A percentile compares a stretch with the other conserved stretches of the same genome.
Conservation (phyloP, 2,113 vertebrate species). For the Picathartes gymnocephalus region DNA sequence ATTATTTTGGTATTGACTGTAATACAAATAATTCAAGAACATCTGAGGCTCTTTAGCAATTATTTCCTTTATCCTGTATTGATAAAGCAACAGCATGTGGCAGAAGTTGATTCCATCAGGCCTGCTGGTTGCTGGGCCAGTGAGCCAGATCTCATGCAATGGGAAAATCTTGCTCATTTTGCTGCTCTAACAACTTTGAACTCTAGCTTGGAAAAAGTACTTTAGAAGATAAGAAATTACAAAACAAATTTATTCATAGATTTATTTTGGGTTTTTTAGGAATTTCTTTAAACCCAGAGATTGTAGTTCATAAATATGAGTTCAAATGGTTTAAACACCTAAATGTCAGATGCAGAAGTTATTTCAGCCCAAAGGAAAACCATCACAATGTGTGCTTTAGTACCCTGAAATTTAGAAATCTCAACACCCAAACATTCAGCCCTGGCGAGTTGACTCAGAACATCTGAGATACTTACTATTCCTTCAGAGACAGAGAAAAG, state of each 20-base stretch:
- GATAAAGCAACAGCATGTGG: neutral
- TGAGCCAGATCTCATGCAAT: neutral
- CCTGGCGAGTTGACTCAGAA: neutral
- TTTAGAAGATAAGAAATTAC: neutral
- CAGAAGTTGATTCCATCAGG: neutral
- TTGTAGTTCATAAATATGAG: neutral
- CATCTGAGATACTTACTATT: neutral
- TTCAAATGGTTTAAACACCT: neutral
- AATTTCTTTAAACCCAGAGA: neutral
- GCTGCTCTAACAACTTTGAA: neutral
- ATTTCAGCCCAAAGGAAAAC: neutral
- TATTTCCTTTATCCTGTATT: neutral
- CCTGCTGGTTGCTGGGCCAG: neutral
- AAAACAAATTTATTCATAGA: neutral
- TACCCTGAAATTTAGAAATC: neutral
- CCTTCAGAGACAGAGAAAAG: neutral
- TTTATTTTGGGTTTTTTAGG: neutral
- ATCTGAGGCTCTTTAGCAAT: neutral
- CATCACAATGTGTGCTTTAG: neutral
- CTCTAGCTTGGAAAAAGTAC: neutral
- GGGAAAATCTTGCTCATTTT: neutral
- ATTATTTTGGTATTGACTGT: conserved; percentile 29
- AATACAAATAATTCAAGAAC: conserved; percentile 5
- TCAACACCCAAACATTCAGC: neutral
- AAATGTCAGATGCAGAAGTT: neutral